Evolutionary conservation across 1,140 invertebrate species (phyloP), one percentile per base, ranked within the genome.

Genomic region (Lithobius niger): DNA sequence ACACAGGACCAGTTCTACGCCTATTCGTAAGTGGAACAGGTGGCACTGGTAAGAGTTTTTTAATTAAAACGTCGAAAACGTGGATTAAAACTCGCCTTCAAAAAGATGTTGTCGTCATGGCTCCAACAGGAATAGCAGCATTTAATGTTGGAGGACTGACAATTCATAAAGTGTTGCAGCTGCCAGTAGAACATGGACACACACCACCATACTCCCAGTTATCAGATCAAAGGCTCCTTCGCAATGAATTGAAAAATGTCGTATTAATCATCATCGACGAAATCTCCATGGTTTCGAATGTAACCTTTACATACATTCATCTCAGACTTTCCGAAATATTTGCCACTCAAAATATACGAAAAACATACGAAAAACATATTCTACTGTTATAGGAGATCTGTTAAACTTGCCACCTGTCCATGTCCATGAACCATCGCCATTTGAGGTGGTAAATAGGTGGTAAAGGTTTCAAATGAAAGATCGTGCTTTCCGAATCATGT

Each of bases 101-200:
- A 21, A 57, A 58, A 50, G 25, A 58, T 4, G 31, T 26, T 6
- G 57, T 45, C n/a, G 31, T 56, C 2, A 31, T 22, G 19, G 54
- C 54, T 15, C 54, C 57, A 19, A 58, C 57, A 16, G 57, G 57
- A 48, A 56, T 58, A 16, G 57, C 57, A 18, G 54, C 57, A 4
- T 50, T 58, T 42, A 58, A 58, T 27, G 43, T 54, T 22, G 36
- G 49, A 13, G 57, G 54, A 3, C 22, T 58, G n/a, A 57, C 57
- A 27, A n/a, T 58, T 40, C 57, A 57, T 43, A 55, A 31, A 31
- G 10, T 58, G 36, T 27, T 58, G 3, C 57, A 57, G 42, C 26
- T 58, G 43, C 57, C 57, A n/a, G 43, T 58, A 16, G 43, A 50
- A 27, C 52, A 50, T 42, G 24, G 26, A 36, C 26, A 26, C 18